Conservation (phyloP, 2,888 invertebrate species). For the Zygaena filipendulae region DNA sequence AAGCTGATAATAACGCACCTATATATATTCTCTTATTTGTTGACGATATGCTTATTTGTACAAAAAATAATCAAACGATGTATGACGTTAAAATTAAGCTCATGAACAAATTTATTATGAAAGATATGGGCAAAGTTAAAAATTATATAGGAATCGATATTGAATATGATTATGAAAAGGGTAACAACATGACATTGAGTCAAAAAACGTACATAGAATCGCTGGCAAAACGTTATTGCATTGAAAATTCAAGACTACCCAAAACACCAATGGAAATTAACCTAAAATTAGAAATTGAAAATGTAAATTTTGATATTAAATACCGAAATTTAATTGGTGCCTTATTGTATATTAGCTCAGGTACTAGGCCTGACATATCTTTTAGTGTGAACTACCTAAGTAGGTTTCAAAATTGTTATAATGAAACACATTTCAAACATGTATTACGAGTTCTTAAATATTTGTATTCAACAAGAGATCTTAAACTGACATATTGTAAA, state of each 20-base stretch:
- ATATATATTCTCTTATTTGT: neutral
- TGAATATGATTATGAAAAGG: constrained; percentile 23
- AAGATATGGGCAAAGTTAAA: constrained; percentile 1
- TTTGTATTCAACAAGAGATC: constrained; percentile 16
- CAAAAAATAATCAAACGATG: too few relatives aligned
- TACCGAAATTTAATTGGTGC: constrained; percentile 7
- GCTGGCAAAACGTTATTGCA: too few relatives aligned
- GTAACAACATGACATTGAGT: constrained; percentile 19
- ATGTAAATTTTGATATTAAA: constrained; percentile 8
- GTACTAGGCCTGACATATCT: constrained; percentile 9
- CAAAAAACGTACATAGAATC: too few relatives aligned
- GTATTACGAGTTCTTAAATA: constrained; percentile 19
- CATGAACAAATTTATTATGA: neutral
- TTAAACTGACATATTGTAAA: constrained; percentile 16
- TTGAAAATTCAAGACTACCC: too few relatives aligned
- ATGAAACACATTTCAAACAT: too few relatives aligned
- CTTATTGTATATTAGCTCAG: constrained; percentile 9
- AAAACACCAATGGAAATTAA: constrained; percentile 20
- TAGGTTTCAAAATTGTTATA: constrained; percentile 11
- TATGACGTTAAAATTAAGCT: neutral
- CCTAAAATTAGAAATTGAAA: constrained; percentile 16
- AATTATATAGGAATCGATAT: constrained; percentile 10
- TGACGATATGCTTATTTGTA: too few relatives aligned
- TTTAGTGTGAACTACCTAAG: constrained; percentile 12
- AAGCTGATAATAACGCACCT: neutral